phyloP scores from a whole-genome alignment of 2,113 vertebrate species.

The Elanus axillaris region DNA sequence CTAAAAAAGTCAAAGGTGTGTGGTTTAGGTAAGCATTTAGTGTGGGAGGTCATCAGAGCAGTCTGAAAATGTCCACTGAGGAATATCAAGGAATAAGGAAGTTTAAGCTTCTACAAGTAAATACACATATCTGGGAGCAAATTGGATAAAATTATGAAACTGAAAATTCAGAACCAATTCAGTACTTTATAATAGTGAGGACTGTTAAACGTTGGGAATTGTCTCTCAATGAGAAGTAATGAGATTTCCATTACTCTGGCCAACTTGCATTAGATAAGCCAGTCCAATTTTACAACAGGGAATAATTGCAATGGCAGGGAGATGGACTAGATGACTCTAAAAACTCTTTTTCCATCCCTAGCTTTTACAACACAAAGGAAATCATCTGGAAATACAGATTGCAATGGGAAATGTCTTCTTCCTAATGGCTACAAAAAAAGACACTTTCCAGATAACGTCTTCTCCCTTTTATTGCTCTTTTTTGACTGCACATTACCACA shows the following conservation, averaged over 20 bases:
- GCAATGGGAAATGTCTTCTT: not conserved
- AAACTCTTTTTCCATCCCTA: not conserved
- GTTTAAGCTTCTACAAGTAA: not conserved
- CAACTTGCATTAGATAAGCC: not conserved
- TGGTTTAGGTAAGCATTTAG: not conserved
- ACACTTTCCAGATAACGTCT: not conserved
- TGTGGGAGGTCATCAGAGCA: not conserved
- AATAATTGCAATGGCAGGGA: not conserved
- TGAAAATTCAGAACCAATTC: not conserved
- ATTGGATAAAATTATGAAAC: not conserved
- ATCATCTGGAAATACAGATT: conserved; percentile 22
- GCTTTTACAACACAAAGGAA: not conserved
- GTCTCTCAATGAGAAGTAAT: not conserved
- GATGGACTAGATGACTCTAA: not conserved
- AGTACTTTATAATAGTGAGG: not conserved
- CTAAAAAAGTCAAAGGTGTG: not conserved
- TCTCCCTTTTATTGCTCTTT: not conserved
- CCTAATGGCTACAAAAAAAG: conserved; percentile 13
- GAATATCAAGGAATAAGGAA: not conserved
- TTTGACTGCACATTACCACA: not conserved
- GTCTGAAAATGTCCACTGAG: not conserved
- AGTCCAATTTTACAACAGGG: conserved; percentile 18
- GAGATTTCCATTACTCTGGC: not conserved
- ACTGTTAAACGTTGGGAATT: not conserved
- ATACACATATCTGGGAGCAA: not conserved